Evolutionary conservation across 2,888 invertebrate species (phyloP).

Genomic region (Tipula unca): DNA sequence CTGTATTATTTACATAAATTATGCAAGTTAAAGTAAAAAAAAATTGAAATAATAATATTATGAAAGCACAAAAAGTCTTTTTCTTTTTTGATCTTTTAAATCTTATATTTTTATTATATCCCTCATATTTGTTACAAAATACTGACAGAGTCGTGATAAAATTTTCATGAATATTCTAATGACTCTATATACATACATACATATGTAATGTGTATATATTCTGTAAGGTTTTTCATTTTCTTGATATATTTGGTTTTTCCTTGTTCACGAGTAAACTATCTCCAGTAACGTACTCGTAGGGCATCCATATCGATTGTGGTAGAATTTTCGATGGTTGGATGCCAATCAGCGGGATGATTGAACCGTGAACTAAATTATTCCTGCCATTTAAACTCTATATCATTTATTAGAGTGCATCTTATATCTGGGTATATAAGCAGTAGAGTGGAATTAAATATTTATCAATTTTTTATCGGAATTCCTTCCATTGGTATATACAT

Average conservation of each 20-base stretch:
- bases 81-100: slow-evolving; percentile 1
- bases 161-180: slow-evolving; percentile 18
- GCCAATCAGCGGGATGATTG: no score
- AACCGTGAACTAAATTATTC: no score
- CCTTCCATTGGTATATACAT: no score
- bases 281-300: no score
- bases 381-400: no score
- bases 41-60: not conserved
- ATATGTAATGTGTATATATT: not conserved
- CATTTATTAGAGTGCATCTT: no score
- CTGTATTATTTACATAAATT: slow-evolving; percentile 18
- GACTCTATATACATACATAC: not conserved
- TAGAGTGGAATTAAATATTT: no score
- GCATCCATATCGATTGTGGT: no score
- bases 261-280: not conserved
- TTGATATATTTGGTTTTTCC: not conserved
- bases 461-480: no score
- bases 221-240: not conserved
- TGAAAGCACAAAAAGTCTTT: not conserved
- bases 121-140: slow-evolving; percentile 18
- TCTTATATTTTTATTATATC: slow-evolving; percentile 17
- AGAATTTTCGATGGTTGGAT: no score
- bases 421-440: no score
- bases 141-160: slow-evolving; percentile 18
- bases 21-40: not conserved